Conservation (phyloP, 92 coral and sea anemone species). For the Porites evermanni region DNA sequence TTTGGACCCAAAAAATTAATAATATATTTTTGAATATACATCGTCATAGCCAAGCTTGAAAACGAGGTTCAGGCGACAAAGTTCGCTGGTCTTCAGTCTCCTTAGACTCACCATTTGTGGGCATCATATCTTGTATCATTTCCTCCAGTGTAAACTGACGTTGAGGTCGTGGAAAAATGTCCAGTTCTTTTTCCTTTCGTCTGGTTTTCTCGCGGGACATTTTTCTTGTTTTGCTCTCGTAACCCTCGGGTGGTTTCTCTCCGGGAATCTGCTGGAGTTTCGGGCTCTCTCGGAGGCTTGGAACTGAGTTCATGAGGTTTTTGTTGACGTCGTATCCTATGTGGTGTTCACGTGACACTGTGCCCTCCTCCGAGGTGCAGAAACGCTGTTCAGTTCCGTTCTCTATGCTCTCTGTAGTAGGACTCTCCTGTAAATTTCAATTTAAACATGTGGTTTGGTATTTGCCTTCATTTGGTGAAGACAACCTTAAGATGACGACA, state of each 20-base stretch:
- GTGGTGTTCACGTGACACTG: background rate
- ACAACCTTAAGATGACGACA: too few relatives aligned
- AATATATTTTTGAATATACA: background rate
- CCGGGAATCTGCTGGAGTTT: constrained; percentile 7
- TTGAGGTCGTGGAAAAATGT: constrained; percentile 67
- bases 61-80: constrained; percentile 47
- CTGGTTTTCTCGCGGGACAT: constrained; percentile 16
- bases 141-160: constrained; percentile 73
- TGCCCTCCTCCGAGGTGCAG: background rate
- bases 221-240: constrained; percentile 11
- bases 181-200: constrained; percentile 47
- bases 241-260: constrained; percentile 30
- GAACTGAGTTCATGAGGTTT: constrained; percentile 13
- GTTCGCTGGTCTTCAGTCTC: constrained; percentile 26
- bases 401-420: background rate
- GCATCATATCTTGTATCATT: constrained; percentile 77
- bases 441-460: background rate
- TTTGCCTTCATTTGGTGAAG: background rate
- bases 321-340: constrained; percentile 21
- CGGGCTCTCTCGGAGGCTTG: background rate
- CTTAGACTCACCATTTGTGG: constrained; percentile 33
- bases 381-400: background rate
- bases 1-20: background rate
- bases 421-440: background rate
- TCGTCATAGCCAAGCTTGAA: constrained; percentile 60